Conservation (phyloP, 2,797 vertebrate species). For the Halcyon leucocephala region DNA sequence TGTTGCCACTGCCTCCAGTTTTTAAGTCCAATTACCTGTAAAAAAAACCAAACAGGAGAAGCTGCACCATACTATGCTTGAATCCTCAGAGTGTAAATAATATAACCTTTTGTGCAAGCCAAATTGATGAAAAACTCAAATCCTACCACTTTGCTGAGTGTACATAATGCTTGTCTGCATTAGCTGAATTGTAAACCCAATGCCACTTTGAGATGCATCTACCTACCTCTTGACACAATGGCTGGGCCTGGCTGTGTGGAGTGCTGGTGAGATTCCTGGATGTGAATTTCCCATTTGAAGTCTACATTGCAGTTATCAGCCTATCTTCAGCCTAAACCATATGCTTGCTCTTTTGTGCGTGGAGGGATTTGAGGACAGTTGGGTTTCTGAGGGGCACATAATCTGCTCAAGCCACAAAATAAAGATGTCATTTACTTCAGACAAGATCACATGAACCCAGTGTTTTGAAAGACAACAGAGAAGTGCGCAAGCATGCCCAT, state of each 20-base stretch:
- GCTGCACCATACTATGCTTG: not conserved
- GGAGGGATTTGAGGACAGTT: not conserved
- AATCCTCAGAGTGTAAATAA: not conserved
- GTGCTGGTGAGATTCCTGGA: not conserved
- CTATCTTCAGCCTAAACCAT: not conserved
- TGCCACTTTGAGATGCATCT: not conserved
- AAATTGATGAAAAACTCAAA: not conserved
- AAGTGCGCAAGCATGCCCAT: not conserved
- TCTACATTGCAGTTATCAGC: not conserved
- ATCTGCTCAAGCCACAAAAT: not conserved
- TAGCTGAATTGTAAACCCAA: not conserved
- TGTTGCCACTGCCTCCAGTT: not conserved
- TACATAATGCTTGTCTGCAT: not conserved
- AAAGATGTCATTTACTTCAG: not conserved
- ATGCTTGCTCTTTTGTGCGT: not conserved
- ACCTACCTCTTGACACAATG: rapidly evolving
- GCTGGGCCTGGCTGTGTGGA: not conserved
- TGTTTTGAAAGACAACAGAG: not conserved
- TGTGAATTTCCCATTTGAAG: not conserved
- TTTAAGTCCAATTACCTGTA: not conserved
- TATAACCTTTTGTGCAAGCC: not conserved
- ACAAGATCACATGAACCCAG: not conserved
- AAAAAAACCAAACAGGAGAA: not conserved
- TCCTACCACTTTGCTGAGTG: not conserved
- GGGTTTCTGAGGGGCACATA: not conserved